Evolutionary conservation across 2,113 vertebrate genomes (phyloP), one percentile per base, ranked within the genome.

Genomic region (Eclectus roratus): DNA sequence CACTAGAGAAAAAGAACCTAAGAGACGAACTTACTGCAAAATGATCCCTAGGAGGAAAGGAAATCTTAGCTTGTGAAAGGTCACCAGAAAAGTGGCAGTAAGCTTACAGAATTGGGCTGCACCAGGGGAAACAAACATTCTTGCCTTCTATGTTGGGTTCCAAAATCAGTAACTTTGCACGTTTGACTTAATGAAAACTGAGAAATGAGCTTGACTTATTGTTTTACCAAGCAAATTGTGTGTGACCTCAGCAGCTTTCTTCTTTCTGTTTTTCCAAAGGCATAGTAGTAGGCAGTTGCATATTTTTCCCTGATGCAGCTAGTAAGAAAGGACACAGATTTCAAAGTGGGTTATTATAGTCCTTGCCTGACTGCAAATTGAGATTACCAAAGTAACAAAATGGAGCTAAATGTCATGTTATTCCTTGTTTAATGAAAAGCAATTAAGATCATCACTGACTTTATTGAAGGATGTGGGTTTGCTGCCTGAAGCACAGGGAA

Each of bases 391-490:
- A 69, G 63, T 91, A 89, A 82, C 70, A 80, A 81, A 89, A 91
- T 85, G 65, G 53, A 89, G 66, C 74, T 73, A 82, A 93, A 94
- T 91, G 85, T 93, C 87, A 89, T 65, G 61, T 89, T 95, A 95
- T 89, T 61, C 78, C 31, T 76, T 82, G 41, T 61, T 91, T 94
- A 87, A 85, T 80, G 63, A 53, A 55, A 96, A 89, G 92, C 80
- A 94, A 74, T 80, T 91, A 80, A 88, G 71, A 66, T 77, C 68
- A 61, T 83, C 4, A 1, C 39, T 70, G 79, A 49, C 79, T 82
- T 88, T 72, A 88, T 80, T 88, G 84, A 73, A 94, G 43, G 49
- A 52, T 15, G 5, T 29, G 20, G 7, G 58, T 66, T 91, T 89
- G 74, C 29, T 85, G 63, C 74, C 71, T 88, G 81, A 72, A 90